These are phyloP conservation scores for Emys orbicularis DNA, from an alignment of 2,797 vertebrate genomes.

Conservation along the genomic window DNA sequence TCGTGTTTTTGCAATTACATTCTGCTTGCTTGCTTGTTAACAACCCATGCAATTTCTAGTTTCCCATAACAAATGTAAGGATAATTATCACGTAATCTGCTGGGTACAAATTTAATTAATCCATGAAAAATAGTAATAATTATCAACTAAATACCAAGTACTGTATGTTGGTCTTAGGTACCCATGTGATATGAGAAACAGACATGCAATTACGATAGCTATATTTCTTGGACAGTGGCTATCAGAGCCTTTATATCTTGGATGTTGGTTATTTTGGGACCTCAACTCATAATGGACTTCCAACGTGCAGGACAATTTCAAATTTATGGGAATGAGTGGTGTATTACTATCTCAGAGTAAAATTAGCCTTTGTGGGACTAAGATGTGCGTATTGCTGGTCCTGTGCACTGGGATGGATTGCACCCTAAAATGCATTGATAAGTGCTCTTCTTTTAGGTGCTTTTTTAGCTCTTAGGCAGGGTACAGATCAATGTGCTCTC, in stretches of 20 bases:
- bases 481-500: conserved; percentile 29
- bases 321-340: conserved; percentile 6
- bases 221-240: too few relatives aligned
- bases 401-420: neutral
- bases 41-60: conserved; percentile 40
- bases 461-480: conserved; percentile 8
- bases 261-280: conserved; percentile 26
- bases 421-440: neutral
- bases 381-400: conserved; percentile 4
- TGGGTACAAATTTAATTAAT: conserved; percentile 52
- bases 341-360: neutral
- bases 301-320: conserved; percentile 45
- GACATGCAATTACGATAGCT: neutral
- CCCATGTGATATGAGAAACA: neutral
- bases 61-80: conserved; percentile 44
- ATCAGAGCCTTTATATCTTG: conserved; percentile 50
- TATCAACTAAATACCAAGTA: conserved; percentile 26
- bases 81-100: conserved; percentile 55
- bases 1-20: neutral
- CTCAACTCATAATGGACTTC: conserved; percentile 47
- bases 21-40: conserved; percentile 54
- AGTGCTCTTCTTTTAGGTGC: neutral
- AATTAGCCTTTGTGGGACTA: neutral
- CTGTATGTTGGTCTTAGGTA: neutral
- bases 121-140: conserved; percentile 8